Conservation (phyloP, 2,888 invertebrate species). For the Periphyllus acericola region DNA sequence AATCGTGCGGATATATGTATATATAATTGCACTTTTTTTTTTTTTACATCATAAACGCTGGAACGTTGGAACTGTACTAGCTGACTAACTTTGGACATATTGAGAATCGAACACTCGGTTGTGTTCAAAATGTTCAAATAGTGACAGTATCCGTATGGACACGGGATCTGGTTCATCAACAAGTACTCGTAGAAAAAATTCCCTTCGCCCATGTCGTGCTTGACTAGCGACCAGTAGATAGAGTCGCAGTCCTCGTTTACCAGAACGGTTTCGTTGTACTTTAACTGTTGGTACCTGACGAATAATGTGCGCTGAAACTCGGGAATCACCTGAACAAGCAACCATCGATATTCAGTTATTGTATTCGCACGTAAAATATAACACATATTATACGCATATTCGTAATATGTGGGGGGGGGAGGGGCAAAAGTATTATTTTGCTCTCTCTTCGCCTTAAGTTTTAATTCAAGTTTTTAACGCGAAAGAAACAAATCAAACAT, state of each 20-base stretch:
- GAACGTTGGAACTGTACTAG: too few relatives aligned
- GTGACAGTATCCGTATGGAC: not conserved
- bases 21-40: not conserved
- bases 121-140: not conserved
- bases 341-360: not conserved
- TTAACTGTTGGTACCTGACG: constrained; percentile 6
- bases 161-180: constrained; percentile 46
- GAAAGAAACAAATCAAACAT: too few relatives aligned
- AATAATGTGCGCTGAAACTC: not conserved
- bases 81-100: not conserved
- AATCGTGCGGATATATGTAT: too few relatives aligned
- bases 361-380: too few relatives aligned
- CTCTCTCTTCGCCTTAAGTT: too few relatives aligned
- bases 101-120: not conserved
- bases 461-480: too few relatives aligned
- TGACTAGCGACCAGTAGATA: constrained; percentile 9
- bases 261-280: not conserved
- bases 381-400: too few relatives aligned
- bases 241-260: constrained; percentile 36
- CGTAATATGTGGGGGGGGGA: too few relatives aligned
- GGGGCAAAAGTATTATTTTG: too few relatives aligned
- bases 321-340: constrained; percentile 29
- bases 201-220: not conserved
- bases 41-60: not conserved
- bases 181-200: constrained; percentile 23